Evolutionary conservation across 2,888 invertebrate genomes (phyloP).

Genomic region (Noctua janthina): DNA sequence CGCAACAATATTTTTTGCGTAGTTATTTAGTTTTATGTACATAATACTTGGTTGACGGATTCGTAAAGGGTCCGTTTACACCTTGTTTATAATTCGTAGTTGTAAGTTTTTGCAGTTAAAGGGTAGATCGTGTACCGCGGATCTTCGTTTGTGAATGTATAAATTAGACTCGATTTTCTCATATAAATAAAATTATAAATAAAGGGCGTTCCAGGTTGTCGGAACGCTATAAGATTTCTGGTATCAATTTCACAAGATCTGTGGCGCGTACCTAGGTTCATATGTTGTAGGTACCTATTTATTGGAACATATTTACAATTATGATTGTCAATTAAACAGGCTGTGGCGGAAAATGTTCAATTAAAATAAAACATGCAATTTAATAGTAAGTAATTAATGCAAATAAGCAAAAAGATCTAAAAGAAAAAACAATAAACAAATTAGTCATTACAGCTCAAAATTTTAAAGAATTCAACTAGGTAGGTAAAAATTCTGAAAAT

Average conservation of each 20-base stretch:
- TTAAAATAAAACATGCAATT: constrained; percentile 8
- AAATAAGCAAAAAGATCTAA: background rate
- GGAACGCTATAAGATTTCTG: background rate
- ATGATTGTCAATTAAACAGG: too few species aligned
- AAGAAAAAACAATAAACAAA: background rate
- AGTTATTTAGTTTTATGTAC: too few species aligned
- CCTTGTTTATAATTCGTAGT: too few species aligned
- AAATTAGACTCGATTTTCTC: background rate
- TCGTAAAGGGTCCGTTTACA: too few species aligned
- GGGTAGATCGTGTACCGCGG: too few species aligned
- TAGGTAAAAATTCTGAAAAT: background rate
- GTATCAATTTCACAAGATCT: background rate
- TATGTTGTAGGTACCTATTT: background rate
- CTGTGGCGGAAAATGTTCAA: background rate
- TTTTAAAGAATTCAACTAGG: background rate
- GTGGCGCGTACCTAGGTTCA: background rate
- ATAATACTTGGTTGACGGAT: too few species aligned
- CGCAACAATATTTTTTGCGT: too few species aligned
- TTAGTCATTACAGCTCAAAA: background rate
- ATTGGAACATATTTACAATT: background rate
- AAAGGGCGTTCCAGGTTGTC: too few species aligned
- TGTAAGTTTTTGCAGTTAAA: background rate
- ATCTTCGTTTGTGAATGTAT: background rate
- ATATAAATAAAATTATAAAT: background rate
- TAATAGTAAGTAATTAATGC: background rate